Conservation (phyloP, 2,888 invertebrate species). For the Cryptophagus acutangulus region DNA sequence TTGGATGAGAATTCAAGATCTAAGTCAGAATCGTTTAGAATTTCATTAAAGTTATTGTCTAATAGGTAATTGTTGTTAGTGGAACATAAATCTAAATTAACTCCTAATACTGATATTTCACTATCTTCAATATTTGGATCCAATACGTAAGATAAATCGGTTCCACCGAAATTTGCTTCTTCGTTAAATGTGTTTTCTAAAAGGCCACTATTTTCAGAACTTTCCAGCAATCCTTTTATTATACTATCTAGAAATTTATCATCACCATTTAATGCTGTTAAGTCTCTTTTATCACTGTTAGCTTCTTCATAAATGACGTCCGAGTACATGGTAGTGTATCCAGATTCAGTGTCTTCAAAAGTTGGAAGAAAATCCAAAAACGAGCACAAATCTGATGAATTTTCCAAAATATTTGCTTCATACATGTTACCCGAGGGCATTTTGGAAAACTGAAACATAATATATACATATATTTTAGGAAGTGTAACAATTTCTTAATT, state of each 20-base stretch:
- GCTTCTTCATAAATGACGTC: conserved; percentile 14
- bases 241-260: conserved; percentile 33
- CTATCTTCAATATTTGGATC: conserved; percentile 13
- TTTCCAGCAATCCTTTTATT: conserved; percentile 30
- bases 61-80: conserved; percentile 20
- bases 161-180: too few species aligned
- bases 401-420: conserved; percentile 5
- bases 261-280: conserved; percentile 26
- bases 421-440: conserved; percentile 26
- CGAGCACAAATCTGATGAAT: conserved; percentile 18
- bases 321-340: conserved; percentile 18
- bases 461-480: too few species aligned
- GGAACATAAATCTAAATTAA: conserved; percentile 35
- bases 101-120: conserved; percentile 37
- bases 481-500: too few species aligned
- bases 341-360: conserved; percentile 26
- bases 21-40: conserved; percentile 30
- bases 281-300: conserved; percentile 20
- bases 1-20: conserved; percentile 28
- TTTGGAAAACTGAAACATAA: conserved; percentile 1
- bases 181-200: too few species aligned
- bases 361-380: conserved; percentile 28
- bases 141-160: neutral
- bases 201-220: conserved; percentile 19
- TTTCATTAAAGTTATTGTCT: conserved; percentile 22